Conservation (phyloP, 2,797 vertebrate genomes). For the Aulostomus chinensis region DNA sequence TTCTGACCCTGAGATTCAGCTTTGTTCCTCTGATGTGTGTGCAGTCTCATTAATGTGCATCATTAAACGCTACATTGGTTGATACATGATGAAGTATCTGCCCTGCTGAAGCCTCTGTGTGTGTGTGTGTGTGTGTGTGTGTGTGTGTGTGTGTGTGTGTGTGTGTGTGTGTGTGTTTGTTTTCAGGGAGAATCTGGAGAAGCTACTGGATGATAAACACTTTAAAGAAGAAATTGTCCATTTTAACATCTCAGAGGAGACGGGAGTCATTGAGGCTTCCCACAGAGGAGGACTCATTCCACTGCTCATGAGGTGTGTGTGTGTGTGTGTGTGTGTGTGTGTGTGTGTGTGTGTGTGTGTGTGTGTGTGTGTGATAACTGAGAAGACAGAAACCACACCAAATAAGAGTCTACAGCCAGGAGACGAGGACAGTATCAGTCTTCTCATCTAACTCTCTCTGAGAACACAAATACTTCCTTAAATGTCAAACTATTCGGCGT, state of each 20-base stretch:
- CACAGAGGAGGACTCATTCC: slow-evolving; percentile 89
- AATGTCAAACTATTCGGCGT: too few species aligned
- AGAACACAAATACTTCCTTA: too few species aligned
- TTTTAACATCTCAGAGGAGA: slow-evolving; percentile 94
- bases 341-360: background rate
- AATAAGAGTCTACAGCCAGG: background rate
- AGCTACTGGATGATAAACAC: slow-evolving; percentile 90
- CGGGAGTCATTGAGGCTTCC: slow-evolving; percentile 80
- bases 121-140: slow-evolving; percentile 2
- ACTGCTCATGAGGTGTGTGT: slow-evolving; percentile 91
- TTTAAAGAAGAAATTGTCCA: slow-evolving; percentile 97
- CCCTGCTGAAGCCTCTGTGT: background rate
- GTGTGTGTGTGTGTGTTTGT: slow-evolving; percentile 18
- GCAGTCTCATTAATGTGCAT: background rate
- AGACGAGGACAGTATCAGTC: background rate
- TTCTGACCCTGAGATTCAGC: too few species aligned
- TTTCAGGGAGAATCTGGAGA: slow-evolving; percentile 90
- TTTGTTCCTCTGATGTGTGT: too few species aligned
- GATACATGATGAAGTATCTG: background rate
- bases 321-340: background rate
- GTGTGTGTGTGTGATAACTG: background rate
- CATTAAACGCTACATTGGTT: background rate
- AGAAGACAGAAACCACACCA: too few species aligned
- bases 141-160: background rate
- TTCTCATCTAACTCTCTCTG: too few species aligned